Conservation (phyloP, 2,797 vertebrate species). For the Lepus oiostolus region DNA sequence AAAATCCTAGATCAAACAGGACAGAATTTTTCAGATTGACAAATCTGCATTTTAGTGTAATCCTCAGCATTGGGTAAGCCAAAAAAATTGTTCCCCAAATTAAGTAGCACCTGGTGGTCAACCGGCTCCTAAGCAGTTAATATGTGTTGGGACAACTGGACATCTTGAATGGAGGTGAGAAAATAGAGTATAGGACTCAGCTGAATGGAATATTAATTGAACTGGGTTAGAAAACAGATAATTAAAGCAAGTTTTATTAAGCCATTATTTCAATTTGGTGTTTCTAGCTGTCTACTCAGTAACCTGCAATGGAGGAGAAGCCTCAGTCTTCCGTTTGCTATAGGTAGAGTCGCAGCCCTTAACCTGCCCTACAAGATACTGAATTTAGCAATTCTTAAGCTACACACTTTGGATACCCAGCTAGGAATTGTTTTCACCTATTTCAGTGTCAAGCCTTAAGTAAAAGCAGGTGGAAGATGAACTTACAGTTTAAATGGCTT, state of each 20-base stretch:
- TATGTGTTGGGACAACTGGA: not conserved
- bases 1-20: not conserved
- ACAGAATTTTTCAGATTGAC: not conserved
- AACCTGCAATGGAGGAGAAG: not conserved
- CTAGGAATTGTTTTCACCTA: not conserved
- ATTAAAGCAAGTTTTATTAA: slow-evolving; percentile 27
- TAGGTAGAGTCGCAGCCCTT: slow-evolving; percentile 3
- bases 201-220: slow-evolving; percentile 4
- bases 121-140: not conserved
- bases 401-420: slow-evolving; percentile 25
- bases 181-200: not conserved
- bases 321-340: not conserved
- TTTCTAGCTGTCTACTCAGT: not conserved
- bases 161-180: not conserved
- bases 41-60: not conserved
- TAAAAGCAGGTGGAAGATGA: slow-evolving; percentile 7
- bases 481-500: not conserved
- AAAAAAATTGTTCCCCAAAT: slow-evolving; percentile 1
- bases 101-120: not conserved
- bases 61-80: not conserved
- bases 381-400: slow-evolving; percentile 33
- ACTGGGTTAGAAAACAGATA: slow-evolving; percentile 16
- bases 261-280: not conserved
- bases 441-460: not conserved
- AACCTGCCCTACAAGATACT: not conserved